Percentiles rank a stretch among this genome's conserved stretches.
Evolutionary conservation across 2,888 invertebrate genomes (phyloP).

Genomic region (Lasioglossum leucozonium): DNA sequence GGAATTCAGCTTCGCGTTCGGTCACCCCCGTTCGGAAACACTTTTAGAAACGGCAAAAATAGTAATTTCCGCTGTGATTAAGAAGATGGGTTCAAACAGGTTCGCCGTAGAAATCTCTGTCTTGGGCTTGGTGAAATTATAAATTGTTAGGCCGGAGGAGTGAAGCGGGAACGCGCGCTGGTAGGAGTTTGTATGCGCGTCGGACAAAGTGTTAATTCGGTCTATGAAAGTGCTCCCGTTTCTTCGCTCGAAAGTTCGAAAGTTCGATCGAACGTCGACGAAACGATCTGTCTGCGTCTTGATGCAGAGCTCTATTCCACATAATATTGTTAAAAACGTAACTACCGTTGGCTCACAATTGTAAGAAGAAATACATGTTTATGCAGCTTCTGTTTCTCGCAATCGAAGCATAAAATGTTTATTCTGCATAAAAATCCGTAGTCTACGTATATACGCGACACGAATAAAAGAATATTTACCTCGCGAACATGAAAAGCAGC

Average conservation of each 20-base stretch:
- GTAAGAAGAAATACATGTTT: no score
- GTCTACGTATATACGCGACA: no score
- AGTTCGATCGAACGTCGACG: constrained; percentile 3
- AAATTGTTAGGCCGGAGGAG: not conserved
- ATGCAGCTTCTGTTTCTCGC: no score
- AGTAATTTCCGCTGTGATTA: not conserved
- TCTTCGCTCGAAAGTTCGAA: constrained; percentile 9
- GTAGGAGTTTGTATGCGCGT: not conserved
- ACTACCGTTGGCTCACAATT: no score
- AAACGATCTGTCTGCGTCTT: not conserved
- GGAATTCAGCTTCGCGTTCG: not conserved
- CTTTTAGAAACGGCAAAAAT: not conserved
- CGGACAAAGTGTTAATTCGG: not conserved
- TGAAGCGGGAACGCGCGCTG: not conserved
- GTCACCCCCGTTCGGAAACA: not conserved
- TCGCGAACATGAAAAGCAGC: no score
- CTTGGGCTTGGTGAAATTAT: not conserved
- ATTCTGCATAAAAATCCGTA: no score
- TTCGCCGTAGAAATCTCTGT: constrained; percentile 2
- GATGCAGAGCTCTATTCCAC: not conserved
- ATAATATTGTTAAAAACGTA: not conserved
- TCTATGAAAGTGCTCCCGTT: constrained; percentile 9
- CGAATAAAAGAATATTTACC: no score
- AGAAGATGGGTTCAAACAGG: constrained; percentile 3
- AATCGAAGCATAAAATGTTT: no score